Percentiles rank a stretch among this genome's conserved stretches.
phyloP scores from a whole-genome alignment of 64 coral and sea anemone species.

The Pocillopora damicornis region DNA sequence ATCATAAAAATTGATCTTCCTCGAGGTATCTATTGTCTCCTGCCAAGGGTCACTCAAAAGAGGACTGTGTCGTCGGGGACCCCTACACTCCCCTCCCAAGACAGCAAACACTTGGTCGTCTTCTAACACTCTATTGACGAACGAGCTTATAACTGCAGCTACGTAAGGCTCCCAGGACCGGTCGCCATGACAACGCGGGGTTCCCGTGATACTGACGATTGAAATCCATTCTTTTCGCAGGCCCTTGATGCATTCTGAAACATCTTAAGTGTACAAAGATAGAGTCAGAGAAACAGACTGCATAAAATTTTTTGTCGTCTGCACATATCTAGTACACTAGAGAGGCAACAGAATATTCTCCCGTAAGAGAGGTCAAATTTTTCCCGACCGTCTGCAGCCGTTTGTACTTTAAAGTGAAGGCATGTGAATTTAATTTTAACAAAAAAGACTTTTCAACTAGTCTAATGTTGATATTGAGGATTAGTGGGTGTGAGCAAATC shows the following conservation, averaged over 20 bases:
- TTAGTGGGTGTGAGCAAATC: too few species aligned
- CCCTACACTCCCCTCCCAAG: not conserved
- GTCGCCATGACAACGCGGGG: slow-evolving; percentile 11
- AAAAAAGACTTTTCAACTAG: too few species aligned
- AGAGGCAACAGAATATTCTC: too few species aligned
- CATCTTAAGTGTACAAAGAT: not conserved
- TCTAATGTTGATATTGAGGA: too few species aligned
- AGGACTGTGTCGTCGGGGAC: not conserved
- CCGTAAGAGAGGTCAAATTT: too few species aligned
- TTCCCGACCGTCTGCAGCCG: too few species aligned
- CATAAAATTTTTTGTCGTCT: too few species aligned
- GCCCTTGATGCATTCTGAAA: slow-evolving; percentile 21
- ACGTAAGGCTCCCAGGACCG: slow-evolving; percentile 16
- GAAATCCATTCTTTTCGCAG: slow-evolving; percentile 19
- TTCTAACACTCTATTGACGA: slow-evolving; percentile 8
- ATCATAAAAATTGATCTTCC: not conserved
- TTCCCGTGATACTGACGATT: not conserved
- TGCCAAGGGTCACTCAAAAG: not conserved
- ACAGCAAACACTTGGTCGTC: slow-evolving; percentile 34
- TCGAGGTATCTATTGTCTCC: not conserved
- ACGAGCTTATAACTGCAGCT: not conserved
- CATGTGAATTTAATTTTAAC: too few species aligned
- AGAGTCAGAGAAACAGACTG: not conserved
- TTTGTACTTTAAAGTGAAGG: too few species aligned
- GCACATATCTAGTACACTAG: too few species aligned